phyloP scores from a whole-genome alignment of 23 tunicate genomes.

The Oikopleura albicans region DNA sequence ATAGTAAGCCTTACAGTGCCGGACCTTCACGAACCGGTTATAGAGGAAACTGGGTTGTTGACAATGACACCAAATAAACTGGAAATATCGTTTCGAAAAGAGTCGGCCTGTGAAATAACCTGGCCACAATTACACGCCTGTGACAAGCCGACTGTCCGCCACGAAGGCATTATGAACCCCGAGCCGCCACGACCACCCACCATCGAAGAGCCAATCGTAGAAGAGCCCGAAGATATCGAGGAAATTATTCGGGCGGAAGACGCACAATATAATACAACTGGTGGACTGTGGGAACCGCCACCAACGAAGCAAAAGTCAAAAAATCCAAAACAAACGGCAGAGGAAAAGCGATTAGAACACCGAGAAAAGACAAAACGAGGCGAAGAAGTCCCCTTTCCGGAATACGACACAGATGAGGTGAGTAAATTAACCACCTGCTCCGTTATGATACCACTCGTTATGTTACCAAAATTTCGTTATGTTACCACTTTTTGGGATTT shows the following conservation, averaged over 20 bases:
- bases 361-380: neutral
- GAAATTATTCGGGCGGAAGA: neutral
- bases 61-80: neutral
- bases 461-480: too few relatives aligned
- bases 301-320: neutral
- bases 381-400: neutral
- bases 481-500: too few relatives aligned
- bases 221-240: neutral
- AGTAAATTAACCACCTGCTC: too few relatives aligned
- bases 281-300: neutral
- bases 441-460: too few relatives aligned
- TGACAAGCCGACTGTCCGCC: too few relatives aligned
- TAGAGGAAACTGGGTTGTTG: neutral
- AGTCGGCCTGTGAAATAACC: neutral
- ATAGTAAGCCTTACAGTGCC: neutral
- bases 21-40: neutral
- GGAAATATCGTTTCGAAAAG: neutral
- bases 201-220: slow-evolving; percentile 1
- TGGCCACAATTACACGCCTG: slow-evolving; percentile 9
- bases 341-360: neutral
- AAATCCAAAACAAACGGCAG: neutral
- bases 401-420: neutral
- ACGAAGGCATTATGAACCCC: slow-evolving; percentile 1
- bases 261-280: neutral
- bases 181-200: neutral